Evolutionary conservation across 2,113 vertebrate genomes (phyloP), one percentile per base, ranked within the genome.

Genomic region (Chaetodon auriga): DNA sequence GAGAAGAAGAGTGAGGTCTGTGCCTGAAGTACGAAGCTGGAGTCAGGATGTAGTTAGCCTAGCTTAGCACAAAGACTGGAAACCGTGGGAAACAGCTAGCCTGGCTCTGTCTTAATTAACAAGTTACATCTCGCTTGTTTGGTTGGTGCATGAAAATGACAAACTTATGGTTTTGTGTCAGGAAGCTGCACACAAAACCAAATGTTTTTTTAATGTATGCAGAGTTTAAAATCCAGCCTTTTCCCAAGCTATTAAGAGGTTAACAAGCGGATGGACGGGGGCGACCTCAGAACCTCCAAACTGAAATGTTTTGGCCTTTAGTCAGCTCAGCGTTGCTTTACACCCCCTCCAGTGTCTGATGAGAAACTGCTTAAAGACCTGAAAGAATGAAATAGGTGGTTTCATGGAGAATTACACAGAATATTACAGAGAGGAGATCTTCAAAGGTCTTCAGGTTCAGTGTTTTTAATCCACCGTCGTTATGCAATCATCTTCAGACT

Each of bases 341-440:
- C 85, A 9, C 72, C 83, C n/a, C 43, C 82, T 58, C 19, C 11
- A 4, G 10, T 5, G 57, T 48, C 57, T 81, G 75, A 87, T 87
- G 51, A 84, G 23, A 81, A 49, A 48, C 80, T 62, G 36, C 41
- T 36, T 25, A 19, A 64, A 38, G 68, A 68, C 58, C 7, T 74
- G 0, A 70, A 43, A 48, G 36, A 10, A n/a, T 49, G 2, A 73
- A 87, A 55, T 7, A 2, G 12, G 16, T 21, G 45, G 57, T 73
- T 87, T 81, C 5, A 65, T 16, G 36, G 13, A 2, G n/a, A 68
- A 13, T 61, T 48, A 19, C 1, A 4, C 2, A 12, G 54, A 76
- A 25, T 36, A 86, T 87, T 77, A 82, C 74, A 85, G 80, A 72
- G 81, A 54, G 19, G 10, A 69, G 41, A 53, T 36, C 61, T 81